Base-by-base conservation (phyloP, 2,888 invertebrate species). In the Germaria angustata region DNA sequence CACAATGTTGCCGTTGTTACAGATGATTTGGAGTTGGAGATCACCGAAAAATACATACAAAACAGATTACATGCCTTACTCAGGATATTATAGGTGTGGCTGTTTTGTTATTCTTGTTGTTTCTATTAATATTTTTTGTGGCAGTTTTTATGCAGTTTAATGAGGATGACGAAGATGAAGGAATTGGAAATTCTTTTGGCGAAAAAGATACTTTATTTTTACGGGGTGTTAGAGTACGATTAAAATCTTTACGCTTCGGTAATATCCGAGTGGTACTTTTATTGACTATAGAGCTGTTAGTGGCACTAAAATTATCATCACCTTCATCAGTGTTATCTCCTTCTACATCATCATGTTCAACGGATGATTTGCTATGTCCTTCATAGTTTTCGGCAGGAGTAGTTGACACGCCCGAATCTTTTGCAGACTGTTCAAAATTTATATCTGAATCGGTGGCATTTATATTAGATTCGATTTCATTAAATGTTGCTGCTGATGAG, bases 51-150 rank as follows among this genome's bases (percentile, higher is more conserved):
- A 39, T 9, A 53, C 11, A 20, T 2, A 63, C 39, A 24, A 69
- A 44, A 51, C 24, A 44, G n/a, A 49, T 8, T 11, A 77, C 34
- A 61, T 15, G 24, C 49, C 39, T 79, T 79, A 66, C 63, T 81
- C 81, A 82, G 44, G 78, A 66, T 59, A 59, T 39, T 20, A 65
- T 28, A 20, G 78, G 28, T 17, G 63, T 28, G 13, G 28, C 17
- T 24, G 69, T 49, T 66, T 36, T 59, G 24, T 41, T 78, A 17
- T 17, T 81, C 28, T 32, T 69, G 22, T 80, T 80, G 8, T 15
- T 80, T 41, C 59, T 53, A 53, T 39, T 51, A 51, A 72, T 8
- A 32, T 46, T 53, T 28, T 68, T 77, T 44, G 57, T 39, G 44
- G 39, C 51, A 22, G 28, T 41, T 55, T 57, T 75, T 15, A 41